Percentiles rank a stretch among this genome's conserved stretches.
Evolutionary conservation across 2,888 invertebrate species (phyloP).

Genomic region (Hetaerina titia): DNA sequence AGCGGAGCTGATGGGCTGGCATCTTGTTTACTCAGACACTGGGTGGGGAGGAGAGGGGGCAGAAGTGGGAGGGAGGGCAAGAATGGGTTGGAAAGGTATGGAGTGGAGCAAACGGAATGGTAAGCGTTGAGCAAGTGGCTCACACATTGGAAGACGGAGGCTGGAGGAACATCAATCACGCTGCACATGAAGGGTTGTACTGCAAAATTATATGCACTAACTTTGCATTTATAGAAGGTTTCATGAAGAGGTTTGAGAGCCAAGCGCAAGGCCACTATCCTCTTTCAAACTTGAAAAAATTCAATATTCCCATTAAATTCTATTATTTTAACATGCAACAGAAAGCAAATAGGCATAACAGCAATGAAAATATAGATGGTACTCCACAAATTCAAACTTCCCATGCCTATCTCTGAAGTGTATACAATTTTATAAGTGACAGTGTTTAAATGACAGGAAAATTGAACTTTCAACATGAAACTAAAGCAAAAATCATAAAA

Average conservation of each 20-base stretch:
- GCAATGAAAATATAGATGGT: not conserved
- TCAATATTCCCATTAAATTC: not conserved
- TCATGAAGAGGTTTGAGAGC: not conserved
- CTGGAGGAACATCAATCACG: not conserved
- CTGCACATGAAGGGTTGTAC: not conserved
- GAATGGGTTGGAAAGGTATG: conserved; percentile 55
- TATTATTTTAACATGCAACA: not conserved
- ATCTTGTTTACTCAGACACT: not conserved
- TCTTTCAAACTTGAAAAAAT: not conserved
- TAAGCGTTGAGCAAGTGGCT: not conserved
- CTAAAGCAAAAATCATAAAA: conserved; percentile 72
- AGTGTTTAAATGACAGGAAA: conserved; percentile 74
- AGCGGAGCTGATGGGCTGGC: conserved; percentile 56
- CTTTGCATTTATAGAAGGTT: not conserved
- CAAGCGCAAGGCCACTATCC: not conserved
- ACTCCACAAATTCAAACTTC: not conserved
- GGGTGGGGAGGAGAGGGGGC: not conserved
- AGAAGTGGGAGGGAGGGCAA: conserved; percentile 70
- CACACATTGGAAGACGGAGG: not conserved
- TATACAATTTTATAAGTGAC: conserved; percentile 72
- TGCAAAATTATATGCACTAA: not conserved
- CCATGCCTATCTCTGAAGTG: not conserved
- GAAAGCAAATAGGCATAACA: not conserved
- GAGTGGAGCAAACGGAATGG: not conserved
- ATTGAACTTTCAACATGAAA: conserved; percentile 77